Evolutionary conservation across 1,140 invertebrate species (phyloP), one percentile per base, ranked within the genome.

Genomic region (Eumaeus atala): DNA sequence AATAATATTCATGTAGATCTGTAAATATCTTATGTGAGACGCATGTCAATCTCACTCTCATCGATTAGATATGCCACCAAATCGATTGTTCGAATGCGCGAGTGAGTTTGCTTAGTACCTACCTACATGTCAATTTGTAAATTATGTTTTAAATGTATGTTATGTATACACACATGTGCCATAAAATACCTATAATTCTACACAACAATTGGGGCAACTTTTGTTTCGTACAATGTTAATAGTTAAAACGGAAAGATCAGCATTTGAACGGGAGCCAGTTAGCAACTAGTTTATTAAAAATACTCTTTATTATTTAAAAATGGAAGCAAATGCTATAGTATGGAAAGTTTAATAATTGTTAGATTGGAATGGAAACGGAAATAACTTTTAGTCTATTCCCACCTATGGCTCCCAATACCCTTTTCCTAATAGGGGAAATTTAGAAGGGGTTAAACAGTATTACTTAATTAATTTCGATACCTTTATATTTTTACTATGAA

Each of bases 391-490:
- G 61, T 51, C 34, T 65, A 53, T 68, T 64, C 67, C 67, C 69
- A 71, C 66, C 71, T 50, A 58, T 59, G 66, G 56, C 67, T 71
- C 67, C 66, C 62, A 61, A 54, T 40, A 47, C 62, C 54, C 51
- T 40, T 52, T 57, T 55, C 50, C 51, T 51, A 51, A 62, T 60
- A 60, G 67, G 67, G 67, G 73, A 70, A 55, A 64, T 70, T 61
- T 28, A 28, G 21, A 67, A 66, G 64, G 76, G 74, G 77, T 83
- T 66, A 71, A 85, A 80, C 82, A 85, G 82, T 85, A 85, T 85
- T 85, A 85, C 73, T 84, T 77, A 81, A 76, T 78, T 84, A 79
- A 82, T 82, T 80, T 79, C 74, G 71, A 78, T 80, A 80, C 70
- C 62, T 77, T 76, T 78, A 74, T 70, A 67, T 64, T 69, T 68